Percentiles rank a stretch among this genome's conserved stretches.
Evolutionary conservation across 2,113 vertebrate species (phyloP).

Genomic region (Salvelinus fontinalis): DNA sequence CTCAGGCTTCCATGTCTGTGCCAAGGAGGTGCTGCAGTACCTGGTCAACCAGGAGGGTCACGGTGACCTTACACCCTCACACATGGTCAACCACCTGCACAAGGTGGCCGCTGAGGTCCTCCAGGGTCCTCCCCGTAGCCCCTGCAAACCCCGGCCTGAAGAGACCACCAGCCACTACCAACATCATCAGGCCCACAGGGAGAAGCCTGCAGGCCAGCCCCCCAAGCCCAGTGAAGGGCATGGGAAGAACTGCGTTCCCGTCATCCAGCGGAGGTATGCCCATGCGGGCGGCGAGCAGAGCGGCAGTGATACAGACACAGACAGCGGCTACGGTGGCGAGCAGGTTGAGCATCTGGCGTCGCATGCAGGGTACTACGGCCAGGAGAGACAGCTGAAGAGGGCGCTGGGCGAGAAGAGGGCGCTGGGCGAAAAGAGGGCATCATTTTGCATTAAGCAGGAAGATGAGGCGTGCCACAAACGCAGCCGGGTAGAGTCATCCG

Average conservation of each 20-base stretch:
- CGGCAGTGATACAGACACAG: slow-evolving; percentile 95
- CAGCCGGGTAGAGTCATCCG: slow-evolving; percentile 80
- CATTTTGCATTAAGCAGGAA: slow-evolving; percentile 84
- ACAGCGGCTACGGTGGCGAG: slow-evolving; percentile 96
- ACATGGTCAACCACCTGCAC: slow-evolving; percentile 87
- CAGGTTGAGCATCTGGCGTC: slow-evolving; percentile 82
- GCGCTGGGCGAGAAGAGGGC: slow-evolving; percentile 70
- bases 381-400: slow-evolving; percentile 78
- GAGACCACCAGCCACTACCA: slow-evolving; percentile 48
- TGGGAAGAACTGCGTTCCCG: slow-evolving; percentile 94
- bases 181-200: slow-evolving; percentile 69
- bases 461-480: slow-evolving; percentile 85
- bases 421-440: slow-evolving; percentile 70
- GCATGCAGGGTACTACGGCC: slow-evolving; percentile 71
- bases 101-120: slow-evolving; percentile 86
- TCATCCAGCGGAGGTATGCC: slow-evolving; percentile 91
- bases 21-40: slow-evolving; percentile 93
- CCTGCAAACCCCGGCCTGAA: slow-evolving; percentile 42
- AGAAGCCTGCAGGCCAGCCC: slow-evolving; percentile 68
- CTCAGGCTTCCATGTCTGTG: slow-evolving; percentile 95
- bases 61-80: slow-evolving; percentile 80
- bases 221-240: slow-evolving; percentile 78
- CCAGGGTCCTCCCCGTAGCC: slow-evolving; percentile 72
- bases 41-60: slow-evolving; percentile 83
- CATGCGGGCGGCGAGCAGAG: slow-evolving; percentile 87